phyloP scores from a whole-genome alignment of 2,888 invertebrate genomes.

The Phasia obesa region DNA sequence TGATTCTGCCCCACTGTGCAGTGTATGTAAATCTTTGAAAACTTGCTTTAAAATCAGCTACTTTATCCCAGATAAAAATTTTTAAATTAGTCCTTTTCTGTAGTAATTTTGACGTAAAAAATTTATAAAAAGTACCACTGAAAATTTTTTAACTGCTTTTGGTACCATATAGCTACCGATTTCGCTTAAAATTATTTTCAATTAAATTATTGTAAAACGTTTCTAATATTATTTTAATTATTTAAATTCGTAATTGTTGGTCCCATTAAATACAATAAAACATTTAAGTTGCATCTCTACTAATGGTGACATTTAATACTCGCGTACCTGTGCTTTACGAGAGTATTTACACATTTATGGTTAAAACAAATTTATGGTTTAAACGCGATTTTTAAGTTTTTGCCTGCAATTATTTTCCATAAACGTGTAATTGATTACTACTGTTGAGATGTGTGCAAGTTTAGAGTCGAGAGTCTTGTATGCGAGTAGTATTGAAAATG shows the following conservation, averaged over 20 bases:
- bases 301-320: slow-evolving; percentile 51
- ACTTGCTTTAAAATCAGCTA: too few relatives aligned
- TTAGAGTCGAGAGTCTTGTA: background rate
- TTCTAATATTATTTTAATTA: background rate
- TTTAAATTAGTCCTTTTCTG: too few relatives aligned
- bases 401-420: slow-evolving; percentile 26
- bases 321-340: slow-evolving; percentile 40
- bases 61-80: too few relatives aligned
- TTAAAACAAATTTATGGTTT: slow-evolving; percentile 56
- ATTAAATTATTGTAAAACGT: too few relatives aligned
- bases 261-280: background rate
- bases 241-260: background rate
- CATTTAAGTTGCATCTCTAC: slow-evolving; percentile 1
- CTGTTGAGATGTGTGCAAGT: slow-evolving; percentile 23
- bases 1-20: too few relatives aligned
- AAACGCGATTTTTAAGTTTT: slow-evolving; percentile 46
- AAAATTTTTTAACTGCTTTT: too few relatives aligned
- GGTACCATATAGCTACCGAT: too few relatives aligned
- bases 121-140: too few relatives aligned
- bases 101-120: too few relatives aligned
- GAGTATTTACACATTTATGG: slow-evolving; percentile 57
- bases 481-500: too few relatives aligned
- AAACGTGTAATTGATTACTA: slow-evolving; percentile 55
- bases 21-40: too few relatives aligned
- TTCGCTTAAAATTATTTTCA: too few relatives aligned